These are phyloP conservation scores for Aleiodes sp. DNA, from an alignment of 1,140 invertebrate genomes.

Conservation along the genomic window DNA sequence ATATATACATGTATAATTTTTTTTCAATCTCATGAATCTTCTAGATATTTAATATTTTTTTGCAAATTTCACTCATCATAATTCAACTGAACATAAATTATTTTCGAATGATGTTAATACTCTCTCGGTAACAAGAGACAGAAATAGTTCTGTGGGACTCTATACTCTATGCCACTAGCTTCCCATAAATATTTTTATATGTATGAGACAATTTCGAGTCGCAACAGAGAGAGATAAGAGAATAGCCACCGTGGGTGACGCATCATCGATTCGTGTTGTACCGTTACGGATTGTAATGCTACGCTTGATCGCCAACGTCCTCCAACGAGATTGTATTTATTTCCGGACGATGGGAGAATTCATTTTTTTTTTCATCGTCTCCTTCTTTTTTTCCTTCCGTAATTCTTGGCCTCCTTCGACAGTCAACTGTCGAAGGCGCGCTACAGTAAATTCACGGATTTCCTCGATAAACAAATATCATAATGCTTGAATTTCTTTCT, in stretches of 20 bases:
- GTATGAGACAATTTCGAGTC: not conserved
- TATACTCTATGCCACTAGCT: not conserved
- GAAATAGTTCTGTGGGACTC: not conserved
- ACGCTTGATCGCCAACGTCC: conserved; percentile 10
- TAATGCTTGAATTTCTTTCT: not conserved
- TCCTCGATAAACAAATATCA: not conserved
- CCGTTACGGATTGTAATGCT: conserved; percentile 20
- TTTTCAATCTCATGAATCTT: too few relatives aligned
- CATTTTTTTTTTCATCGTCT: not conserved
- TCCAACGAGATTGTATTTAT: conserved; percentile 8
- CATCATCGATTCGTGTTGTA: conserved; percentile 18
- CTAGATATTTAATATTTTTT: too few relatives aligned
- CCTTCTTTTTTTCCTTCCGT: not conserved
- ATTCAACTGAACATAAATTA: too few relatives aligned
- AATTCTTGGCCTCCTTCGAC: not conserved
- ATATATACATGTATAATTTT: not conserved
- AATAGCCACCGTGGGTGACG: conserved; percentile 4
- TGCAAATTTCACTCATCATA: too few relatives aligned
- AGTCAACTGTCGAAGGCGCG: not conserved
- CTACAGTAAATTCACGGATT: not conserved
- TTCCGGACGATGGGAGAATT: not conserved
- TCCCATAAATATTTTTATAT: too few relatives aligned
- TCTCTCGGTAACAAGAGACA: not conserved
- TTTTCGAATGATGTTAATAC: not conserved
- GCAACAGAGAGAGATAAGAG: not conserved